Base-by-base conservation (phyloP, 2,888 invertebrate species). In the Drosophila imparisetae region DNA sequence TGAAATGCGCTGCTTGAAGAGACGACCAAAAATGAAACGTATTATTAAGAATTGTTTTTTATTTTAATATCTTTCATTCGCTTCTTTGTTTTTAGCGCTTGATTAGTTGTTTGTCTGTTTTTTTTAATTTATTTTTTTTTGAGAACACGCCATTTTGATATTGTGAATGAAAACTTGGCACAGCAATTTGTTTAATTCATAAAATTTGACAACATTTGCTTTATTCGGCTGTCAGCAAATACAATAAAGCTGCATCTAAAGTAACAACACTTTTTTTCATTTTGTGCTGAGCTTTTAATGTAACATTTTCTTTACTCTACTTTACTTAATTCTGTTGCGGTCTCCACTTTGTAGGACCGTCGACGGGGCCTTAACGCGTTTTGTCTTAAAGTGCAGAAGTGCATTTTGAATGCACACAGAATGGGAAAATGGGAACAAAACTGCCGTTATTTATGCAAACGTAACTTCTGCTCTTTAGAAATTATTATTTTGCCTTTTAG, bases 401-500 rank as follows among this genome's bases (percentile, higher is more conserved):
- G 84, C 81, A 88, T 85, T 83, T 83, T 65, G 71, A 67, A 80
- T 86, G 82, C 82, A 50, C 75, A 84, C 65, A 79, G 78, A 83
- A 87, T 65, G 83, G 76, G 80, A 70, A 82, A 86, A 87, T 65
- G 83, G 69, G 85, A 70, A 84, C 83, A 87, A 72, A 83, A 85
- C 79, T 87, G 77, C 58, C 73, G 80, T 87, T 86, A 81, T 82
- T 86, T 87, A 89, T 86, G 86, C 87, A 89, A 89, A 85, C 83
- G 75, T 80, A 82, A 85, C 89, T 89, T 86, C 81, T 82, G 78
- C 86, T 78, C 88, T 85, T 87, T 89, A 81, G 80, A 86, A 86
- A 86, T 85, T 87, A 89, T 89, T 86, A 82, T 89, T 76, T 71
- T 65, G 63, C 63, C 57, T 78, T 74, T 58, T n/a, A 61, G 50